phyloP scores from a whole-genome alignment of 1,140 invertebrate genomes.

The Cydia fagiglandana region DNA sequence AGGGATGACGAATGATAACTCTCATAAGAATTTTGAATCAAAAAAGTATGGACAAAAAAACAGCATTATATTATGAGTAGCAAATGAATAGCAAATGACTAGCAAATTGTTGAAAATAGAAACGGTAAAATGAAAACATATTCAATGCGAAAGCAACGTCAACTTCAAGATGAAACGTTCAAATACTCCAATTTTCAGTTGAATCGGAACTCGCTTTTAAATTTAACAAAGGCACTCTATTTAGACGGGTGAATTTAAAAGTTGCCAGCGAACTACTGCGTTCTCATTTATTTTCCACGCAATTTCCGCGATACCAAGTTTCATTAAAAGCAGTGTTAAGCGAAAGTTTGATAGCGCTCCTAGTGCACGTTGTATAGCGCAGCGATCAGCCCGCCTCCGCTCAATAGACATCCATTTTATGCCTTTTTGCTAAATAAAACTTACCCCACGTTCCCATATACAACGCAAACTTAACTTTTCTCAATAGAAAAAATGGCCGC shows the following conservation, averaged over 20 bases:
- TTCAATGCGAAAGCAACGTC: neutral
- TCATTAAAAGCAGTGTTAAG: conserved; percentile 55
- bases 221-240: conserved; percentile 63
- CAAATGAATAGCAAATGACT: neutral
- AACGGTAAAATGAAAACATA: neutral
- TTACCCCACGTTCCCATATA: conserved; percentile 39
- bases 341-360: conserved; percentile 58
- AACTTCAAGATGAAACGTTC: conserved; percentile 33
- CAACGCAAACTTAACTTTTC: conserved; percentile 37
- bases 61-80: neutral
- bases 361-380: conserved; percentile 37
- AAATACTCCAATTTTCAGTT: conserved; percentile 50
- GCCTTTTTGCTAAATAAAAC: conserved; percentile 45
- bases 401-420: conserved; percentile 45
- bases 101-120: conserved; percentile 8
- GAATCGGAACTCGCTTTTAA: conserved; percentile 51
- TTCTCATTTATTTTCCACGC: conserved; percentile 63
- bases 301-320: conserved; percentile 61
- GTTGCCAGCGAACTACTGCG: conserved; percentile 56
- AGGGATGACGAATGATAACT: too few species aligned
- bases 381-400: conserved; percentile 40
- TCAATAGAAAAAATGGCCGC: neutral
- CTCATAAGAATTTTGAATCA: neutral
- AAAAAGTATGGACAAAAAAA: neutral
- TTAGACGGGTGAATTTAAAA: conserved; percentile 56